Base-by-base conservation (phyloP, 2,888 invertebrate genomes). In the Drosophila yooni region DNA sequence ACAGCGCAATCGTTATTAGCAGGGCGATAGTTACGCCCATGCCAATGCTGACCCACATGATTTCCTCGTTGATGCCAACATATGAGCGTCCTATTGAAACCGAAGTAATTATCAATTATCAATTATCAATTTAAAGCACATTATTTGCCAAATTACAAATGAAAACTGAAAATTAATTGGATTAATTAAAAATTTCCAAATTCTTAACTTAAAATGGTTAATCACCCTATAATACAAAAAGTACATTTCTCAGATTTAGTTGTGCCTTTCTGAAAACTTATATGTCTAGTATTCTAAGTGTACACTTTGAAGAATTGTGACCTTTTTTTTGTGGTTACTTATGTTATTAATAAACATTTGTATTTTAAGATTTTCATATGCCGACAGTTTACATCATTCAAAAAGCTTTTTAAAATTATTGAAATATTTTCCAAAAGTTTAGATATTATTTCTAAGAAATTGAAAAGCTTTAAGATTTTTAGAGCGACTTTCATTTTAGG, bases 41-140 rank as follows among this genome's bases (percentile, higher is more conserved):
- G 62, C 97, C 97, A 92, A 97, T 96, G 94, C 97, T 97, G 90
- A 97, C 96, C 97, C 97, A 97, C 91, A 97, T 97, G 83, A 97
- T 97, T 93, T 97, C 97, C 92, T 97, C 97, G 93, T 97, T 97
- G 92, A 97, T 96, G 69, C 97, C 97, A 88, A 96, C 96, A 91
- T 96, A 96, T 34, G 96, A 96, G 87, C 96, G 96, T 67, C 97
- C 97, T 97, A 94, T n/a, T 4, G 8, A 21, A 36, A 65, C 7
- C 51, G 25, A 43, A 46, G 27, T n/a, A 56, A n/a, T 38, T 27
- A 56, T 34, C 53, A 34, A 34, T 25, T 36, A 36, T 43, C 13
- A 38, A 38, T 38, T 8, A 18, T 21, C 13, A 46, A 46, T 46
- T 46, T 2, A 15, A 25, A 15, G 15, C 46, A 25, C 7, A 46